Evolutionary conservation across 2,113 vertebrate genomes (phyloP).

Genomic region (Galbula dea): DNA sequence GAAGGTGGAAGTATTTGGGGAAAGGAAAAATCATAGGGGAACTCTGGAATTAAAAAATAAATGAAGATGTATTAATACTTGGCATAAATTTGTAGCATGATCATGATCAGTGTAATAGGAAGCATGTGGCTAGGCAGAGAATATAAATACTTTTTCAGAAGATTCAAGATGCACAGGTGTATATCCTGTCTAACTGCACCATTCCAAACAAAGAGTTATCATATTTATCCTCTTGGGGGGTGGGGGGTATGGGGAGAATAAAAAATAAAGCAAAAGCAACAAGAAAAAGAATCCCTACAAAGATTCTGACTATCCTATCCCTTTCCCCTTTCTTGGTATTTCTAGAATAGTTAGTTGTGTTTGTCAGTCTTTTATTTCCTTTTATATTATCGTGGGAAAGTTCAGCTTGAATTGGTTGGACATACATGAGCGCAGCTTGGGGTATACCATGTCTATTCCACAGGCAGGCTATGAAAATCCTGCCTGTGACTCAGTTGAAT

Average conservation of each 20-base stretch:
- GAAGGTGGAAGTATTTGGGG: neutral
- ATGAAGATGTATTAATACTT: neutral
- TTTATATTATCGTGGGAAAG: conserved; percentile 54
- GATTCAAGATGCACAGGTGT: conserved; percentile 13
- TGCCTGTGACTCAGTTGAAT: conserved; percentile 23
- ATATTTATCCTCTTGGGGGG: neutral
- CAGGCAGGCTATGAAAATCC: conserved; percentile 48
- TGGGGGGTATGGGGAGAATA: too few species aligned
- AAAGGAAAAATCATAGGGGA: neutral
- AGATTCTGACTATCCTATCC: neutral
- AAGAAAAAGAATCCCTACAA: too few species aligned
- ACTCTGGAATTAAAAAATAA: neutral
- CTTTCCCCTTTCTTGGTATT: conserved; percentile 18
- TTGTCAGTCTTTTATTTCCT: conserved; percentile 37
- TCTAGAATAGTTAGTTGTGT: conserved; percentile 36
- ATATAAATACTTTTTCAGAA: neutral
- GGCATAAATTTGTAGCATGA: neutral
- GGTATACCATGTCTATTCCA: neutral
- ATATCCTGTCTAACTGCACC: neutral
- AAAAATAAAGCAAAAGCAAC: too few species aligned
- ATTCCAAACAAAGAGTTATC: neutral
- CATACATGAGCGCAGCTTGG: conserved; percentile 23
- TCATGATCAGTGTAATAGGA: neutral
- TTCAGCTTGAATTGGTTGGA: conserved; percentile 42
- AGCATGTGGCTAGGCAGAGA: neutral